Conservation (phyloP, 92 coral and sea anemone genomes). For the Phenganax subtilis region DNA sequence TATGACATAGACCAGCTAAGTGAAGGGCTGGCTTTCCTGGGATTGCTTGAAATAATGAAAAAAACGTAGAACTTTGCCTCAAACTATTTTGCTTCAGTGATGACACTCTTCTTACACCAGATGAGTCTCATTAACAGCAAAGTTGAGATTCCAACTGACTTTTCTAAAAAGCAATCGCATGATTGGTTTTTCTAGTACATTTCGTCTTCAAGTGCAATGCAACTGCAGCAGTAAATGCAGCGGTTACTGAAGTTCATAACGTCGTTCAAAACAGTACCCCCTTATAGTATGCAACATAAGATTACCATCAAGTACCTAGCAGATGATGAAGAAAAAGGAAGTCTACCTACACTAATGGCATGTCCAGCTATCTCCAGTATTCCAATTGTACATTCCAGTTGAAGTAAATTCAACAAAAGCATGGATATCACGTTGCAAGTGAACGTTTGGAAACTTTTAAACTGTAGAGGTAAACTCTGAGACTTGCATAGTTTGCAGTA, state of each 20-base stretch:
- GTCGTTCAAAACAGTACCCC: conserved; percentile 39
- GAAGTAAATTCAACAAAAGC: conserved; percentile 36
- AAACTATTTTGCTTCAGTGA: conserved; percentile 43
- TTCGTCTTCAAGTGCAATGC: conserved; percentile 26
- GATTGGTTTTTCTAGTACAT: conserved; percentile 50
- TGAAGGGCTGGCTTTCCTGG: conserved; percentile 48
- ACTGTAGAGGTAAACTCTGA: background rate
- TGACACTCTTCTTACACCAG: conserved; percentile 38
- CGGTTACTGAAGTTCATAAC: conserved; percentile 43
- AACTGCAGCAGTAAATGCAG: conserved; percentile 41
- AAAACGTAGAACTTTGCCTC: conserved; percentile 39
- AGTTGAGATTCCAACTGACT: conserved; percentile 44
- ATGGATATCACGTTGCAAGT: background rate
- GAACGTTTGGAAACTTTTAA: background rate
- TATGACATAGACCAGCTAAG: conserved; percentile 47
- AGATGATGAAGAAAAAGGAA: conserved; percentile 45
- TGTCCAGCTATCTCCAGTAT: conserved; percentile 44
- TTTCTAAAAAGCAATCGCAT: conserved; percentile 41
- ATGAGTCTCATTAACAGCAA: conserved; percentile 36
- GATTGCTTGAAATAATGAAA: conserved; percentile 44
- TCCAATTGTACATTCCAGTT: conserved; percentile 52
- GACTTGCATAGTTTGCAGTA: too few species aligned
- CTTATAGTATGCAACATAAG: conserved; percentile 40
- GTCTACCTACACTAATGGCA: conserved; percentile 46
- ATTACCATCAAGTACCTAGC: conserved; percentile 38